Percentiles rank a stretch among this genome's conserved stretches.
Conservation (phyloP, 2,888 invertebrate genomes). For the Serripes groenlandicus region DNA sequence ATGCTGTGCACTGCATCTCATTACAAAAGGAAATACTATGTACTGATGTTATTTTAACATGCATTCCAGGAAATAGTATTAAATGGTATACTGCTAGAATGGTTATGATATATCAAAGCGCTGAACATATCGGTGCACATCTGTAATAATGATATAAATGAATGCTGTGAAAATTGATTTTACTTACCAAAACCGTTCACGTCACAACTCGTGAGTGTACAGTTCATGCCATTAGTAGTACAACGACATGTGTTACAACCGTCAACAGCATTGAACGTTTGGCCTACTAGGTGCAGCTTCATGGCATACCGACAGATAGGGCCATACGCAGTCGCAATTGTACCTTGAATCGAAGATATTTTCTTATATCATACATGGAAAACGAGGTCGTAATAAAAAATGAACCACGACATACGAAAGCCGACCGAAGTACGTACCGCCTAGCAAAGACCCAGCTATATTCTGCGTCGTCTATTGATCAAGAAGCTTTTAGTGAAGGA, state of each 20-base stretch:
- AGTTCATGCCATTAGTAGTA: conserved; percentile 64
- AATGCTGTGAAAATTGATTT: background rate
- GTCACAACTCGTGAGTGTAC: conserved; percentile 62
- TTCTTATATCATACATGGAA: too few species aligned
- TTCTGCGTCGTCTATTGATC: too few species aligned
- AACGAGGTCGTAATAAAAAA: too few species aligned
- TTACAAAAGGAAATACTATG: background rate
- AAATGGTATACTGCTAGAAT: background rate
- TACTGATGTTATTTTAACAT: background rate
- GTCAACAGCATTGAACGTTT: conserved; percentile 58
- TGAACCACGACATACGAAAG: too few species aligned
- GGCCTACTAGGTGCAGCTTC: conserved; percentile 47
- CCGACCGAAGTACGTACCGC: too few species aligned
- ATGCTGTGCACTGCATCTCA: background rate
- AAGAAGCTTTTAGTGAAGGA: too few species aligned
- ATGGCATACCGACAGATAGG: conserved; percentile 36
- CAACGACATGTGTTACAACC: conserved; percentile 71
- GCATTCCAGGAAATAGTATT: background rate
- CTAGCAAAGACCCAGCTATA: too few species aligned
- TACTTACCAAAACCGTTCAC: conserved; percentile 63
- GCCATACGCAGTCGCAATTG: conserved; percentile 30
- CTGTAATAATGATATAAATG: background rate
- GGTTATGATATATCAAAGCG: background rate
- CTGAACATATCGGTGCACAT: background rate
- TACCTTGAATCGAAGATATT: too few species aligned